Evolutionary conservation across 1,140 invertebrate genomes (phyloP).

Genomic region (Nebria ingens): DNA sequence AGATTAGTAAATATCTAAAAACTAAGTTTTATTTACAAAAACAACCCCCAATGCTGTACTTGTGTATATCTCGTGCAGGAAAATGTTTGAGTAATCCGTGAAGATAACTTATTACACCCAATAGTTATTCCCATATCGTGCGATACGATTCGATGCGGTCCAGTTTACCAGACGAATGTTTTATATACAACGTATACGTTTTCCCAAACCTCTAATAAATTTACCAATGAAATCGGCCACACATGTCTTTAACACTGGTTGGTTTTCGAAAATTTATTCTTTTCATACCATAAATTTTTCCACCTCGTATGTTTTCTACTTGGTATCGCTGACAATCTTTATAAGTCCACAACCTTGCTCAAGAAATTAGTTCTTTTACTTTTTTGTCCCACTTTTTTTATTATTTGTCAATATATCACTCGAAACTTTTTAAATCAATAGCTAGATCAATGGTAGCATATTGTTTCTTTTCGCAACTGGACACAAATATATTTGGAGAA

Average conservation of each 20-base stretch:
- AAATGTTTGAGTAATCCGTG: neutral
- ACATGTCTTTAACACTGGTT: slow-evolving; percentile 3
- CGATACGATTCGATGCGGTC: too few relatives aligned
- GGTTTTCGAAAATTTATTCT: neutral
- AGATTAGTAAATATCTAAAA: too few relatives aligned
- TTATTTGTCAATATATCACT: neutral
- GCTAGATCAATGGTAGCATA: neutral
- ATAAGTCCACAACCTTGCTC: neutral
- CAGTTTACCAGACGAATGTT: too few relatives aligned
- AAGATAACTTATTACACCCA: neutral
- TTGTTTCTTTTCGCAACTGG: too few relatives aligned
- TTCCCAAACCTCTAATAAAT: neutral
- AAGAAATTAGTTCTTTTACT: neutral
- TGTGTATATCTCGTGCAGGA: neutral
- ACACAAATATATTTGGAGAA: too few relatives aligned
- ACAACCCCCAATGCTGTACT: too few relatives aligned
- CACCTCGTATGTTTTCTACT: neutral
- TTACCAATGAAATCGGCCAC: neutral
- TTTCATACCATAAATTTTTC: neutral
- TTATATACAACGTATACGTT: neutral
- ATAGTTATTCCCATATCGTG: neutral
- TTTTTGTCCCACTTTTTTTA: too few relatives aligned
- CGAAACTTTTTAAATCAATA: neutral
- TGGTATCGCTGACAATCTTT: neutral
- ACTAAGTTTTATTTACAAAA: too few relatives aligned